Percentiles rank a stretch among this genome's conserved stretches.
Conservation (phyloP, 1,140 invertebrate species). For the Drosophila fuyamai region DNA sequence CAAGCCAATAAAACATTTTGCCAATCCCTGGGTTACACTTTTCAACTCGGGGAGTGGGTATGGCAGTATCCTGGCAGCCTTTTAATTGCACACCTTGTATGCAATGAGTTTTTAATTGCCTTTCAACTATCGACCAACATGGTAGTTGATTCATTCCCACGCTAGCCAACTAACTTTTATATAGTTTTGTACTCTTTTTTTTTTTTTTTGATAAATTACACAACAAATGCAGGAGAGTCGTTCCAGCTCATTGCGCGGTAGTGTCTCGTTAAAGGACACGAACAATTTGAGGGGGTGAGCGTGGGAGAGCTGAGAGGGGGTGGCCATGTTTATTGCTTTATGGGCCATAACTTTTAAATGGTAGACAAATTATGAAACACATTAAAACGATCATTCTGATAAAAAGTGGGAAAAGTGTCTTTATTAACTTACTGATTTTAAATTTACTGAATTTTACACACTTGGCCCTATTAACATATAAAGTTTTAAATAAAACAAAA, state of each 20-base stretch:
- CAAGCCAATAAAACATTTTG: conserved; percentile 68
- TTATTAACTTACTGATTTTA: conserved; percentile 28
- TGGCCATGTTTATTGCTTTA: conserved; percentile 20
- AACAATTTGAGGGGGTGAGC: conserved; percentile 34
- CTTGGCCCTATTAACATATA: not conserved
- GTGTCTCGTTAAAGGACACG: conserved; percentile 65
- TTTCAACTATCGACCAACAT: conserved; percentile 24
- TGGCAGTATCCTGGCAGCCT: conserved; percentile 44
- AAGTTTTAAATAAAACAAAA: not conserved
- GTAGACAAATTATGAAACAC: conserved; percentile 19
- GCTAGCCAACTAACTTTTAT: conserved; percentile 45
- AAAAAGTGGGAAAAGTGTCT: conserved; percentile 2
- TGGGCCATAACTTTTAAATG: conserved; percentile 36
- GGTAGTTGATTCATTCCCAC: conserved; percentile 57
- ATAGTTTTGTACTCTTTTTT: conserved; percentile 20
- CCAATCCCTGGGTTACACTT: conserved; percentile 41
- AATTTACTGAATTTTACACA: not conserved
- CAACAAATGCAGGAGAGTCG: conserved; percentile 49
- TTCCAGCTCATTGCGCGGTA: conserved; percentile 67
- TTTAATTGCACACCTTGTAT: conserved; percentile 64
- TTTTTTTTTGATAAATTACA: conserved; percentile 69
- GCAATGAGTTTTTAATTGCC: conserved; percentile 77
- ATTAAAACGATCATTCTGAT: conserved; percentile 13
- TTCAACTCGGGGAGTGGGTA: conserved; percentile 7
- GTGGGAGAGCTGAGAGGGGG: conserved; percentile 56